Evolutionary conservation across 1,140 invertebrate species (phyloP), one percentile per base, ranked within the genome.

Genomic region (Atopsyche davidsoni): DNA sequence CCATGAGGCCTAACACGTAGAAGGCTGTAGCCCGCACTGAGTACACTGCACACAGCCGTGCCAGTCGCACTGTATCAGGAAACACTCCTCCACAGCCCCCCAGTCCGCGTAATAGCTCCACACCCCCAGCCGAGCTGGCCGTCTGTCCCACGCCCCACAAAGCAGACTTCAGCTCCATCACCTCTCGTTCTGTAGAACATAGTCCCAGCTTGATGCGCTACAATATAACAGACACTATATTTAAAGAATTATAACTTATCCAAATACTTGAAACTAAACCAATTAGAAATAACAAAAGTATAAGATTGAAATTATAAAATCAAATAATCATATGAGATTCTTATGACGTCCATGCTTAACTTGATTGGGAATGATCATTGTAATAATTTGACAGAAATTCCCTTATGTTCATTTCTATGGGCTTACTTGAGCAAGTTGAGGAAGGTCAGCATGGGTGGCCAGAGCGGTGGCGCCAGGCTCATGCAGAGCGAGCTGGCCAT

Each of bases 81-180:
- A 90, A 89, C 24, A 79, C 75, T 1, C 68, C 64, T 17, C 86
- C 84, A 1, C 80, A 82, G 7, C 83, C 85, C 18, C 85, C 72
- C 62, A 92, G 85, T 9, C 85, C 85, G 19, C 89, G 77, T 11
- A 96, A 68, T 53, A 86, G 79, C 23, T 82, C 75, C 10, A 91
- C 72, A 1, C 92, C 92, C 39, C 78, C 73, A 0, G 73, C 64
- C 14, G 88, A 87, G 0, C 83, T 84, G 2, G 86, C 87, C 14
- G 88, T 76, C 64, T 94, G 90, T 10, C 89, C 89, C 19, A 93
- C 67, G 6, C 86, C 85, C 93, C 94, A 98, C 0, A 98, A 65
- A 0, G 92, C 87, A 16, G 90, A 80, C 66, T 98, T 98, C 11
- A 95, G 65, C 45, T 84, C 79, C 1, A 86, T 65, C 21, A 86